Evolutionary conservation across 2,797 vertebrate species (phyloP).

Genomic region (Enteromius paludinosus): DNA sequence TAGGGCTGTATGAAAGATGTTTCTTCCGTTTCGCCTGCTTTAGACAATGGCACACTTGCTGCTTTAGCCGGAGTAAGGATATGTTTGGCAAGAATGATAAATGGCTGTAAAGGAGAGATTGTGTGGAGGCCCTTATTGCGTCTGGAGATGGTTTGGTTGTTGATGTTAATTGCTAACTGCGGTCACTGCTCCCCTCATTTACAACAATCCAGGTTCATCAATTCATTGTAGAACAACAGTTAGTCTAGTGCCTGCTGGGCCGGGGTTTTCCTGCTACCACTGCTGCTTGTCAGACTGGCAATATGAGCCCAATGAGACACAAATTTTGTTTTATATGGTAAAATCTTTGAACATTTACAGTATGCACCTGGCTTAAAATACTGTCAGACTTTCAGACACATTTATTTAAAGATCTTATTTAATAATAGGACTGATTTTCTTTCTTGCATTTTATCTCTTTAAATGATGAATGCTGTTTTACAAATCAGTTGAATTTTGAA

Average conservation of each 20-base stretch:
- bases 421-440: not conserved
- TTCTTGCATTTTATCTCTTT: not conserved
- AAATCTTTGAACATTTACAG: not conserved
- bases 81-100: not conserved
- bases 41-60: not conserved
- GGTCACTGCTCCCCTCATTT: not conserved
- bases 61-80: too few relatives aligned
- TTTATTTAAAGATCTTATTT: not conserved
- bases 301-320: not conserved
- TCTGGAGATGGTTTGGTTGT: not conserved
- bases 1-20: not conserved
- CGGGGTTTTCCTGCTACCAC: not conserved
- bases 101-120: constrained; percentile 1
- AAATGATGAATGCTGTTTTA: not conserved
- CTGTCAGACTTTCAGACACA: not conserved
- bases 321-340: not conserved
- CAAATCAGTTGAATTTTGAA: not conserved
- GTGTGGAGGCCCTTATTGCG: not conserved
- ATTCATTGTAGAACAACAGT: not conserved
- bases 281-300: not conserved
- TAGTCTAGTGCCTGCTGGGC: not conserved
- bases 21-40: not conserved
- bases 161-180: not conserved
- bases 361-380: not conserved
- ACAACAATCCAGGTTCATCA: not conserved